These are phyloP conservation scores for Siderastrea radians DNA, from an alignment of 92 coral and sea anemone genomes.

Conservation along the genomic window DNA sequence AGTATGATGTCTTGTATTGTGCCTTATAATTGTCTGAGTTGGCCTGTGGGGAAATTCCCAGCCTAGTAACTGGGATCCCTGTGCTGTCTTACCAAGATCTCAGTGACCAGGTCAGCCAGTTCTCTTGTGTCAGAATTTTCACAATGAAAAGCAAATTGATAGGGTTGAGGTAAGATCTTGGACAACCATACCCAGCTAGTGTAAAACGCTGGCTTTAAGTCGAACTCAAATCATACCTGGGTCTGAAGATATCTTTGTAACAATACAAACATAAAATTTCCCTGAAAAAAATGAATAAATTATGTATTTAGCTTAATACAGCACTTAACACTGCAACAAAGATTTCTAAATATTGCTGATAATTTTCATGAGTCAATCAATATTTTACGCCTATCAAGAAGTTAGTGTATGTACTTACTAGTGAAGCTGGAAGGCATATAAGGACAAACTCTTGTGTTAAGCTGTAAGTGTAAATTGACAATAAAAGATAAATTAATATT, in stretches of 20 bases:
- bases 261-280: constrained; percentile 33
- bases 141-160: too few species aligned
- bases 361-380: neutral
- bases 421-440: constrained; percentile 39
- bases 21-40: too few species aligned
- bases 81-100: too few species aligned
- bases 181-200: too few species aligned
- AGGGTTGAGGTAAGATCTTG: neutral
- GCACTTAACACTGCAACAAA: neutral
- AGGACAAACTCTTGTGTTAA: constrained; percentile 47
- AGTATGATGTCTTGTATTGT: too few species aligned
- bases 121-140: too few species aligned
- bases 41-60: too few species aligned
- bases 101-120: too few species aligned
- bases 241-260: constrained; percentile 72
- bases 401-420: constrained; percentile 21
- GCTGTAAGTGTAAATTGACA: neutral
- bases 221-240: constrained; percentile 36
- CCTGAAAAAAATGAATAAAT: constrained; percentile 16
- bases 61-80: too few species aligned
- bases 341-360: too few species aligned
- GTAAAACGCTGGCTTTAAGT: neutral
- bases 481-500: neutral
- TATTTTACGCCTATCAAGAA: neutral
- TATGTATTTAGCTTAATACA: neutral